Evolutionary conservation across 2,113 vertebrate genomes (phyloP), one percentile per base, ranked within the genome.

Genomic region (Apaloderma vittatum): DNA sequence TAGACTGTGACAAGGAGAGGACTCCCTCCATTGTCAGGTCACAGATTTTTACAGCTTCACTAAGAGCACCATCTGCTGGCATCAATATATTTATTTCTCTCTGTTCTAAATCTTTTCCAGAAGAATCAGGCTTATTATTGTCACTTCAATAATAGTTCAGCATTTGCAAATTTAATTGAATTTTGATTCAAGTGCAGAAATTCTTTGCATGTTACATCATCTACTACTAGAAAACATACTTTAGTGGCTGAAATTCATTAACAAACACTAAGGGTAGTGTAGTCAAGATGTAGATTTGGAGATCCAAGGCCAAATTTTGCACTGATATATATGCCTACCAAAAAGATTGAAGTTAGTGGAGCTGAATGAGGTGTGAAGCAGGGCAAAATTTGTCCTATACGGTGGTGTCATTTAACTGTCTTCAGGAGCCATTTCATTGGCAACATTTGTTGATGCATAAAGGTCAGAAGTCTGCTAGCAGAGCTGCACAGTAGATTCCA

Each of bases 41-140:
- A 79, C 57, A 32, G 32, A 62, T 46, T 84, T 94, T 78, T 91
- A 57, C 68, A 67, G 37, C 71, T 77, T 81, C 86, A 58, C 93
- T 77, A 78, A 92, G 92, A 87, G 92, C 91, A 87, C 96, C 96
- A 89, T 91, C 97, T 95, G 73, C 95, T 94, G 95, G 95, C 76
- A 51, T 61, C 76, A 37, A 1, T n/a, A 62, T 49, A 36, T 66
- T 77, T 84, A 36, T 92, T 95, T 97, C 91, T 80, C 37, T 11
- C 49, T 32, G 45, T 62, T 45, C 48, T 65, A 79, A 90, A 91
- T 57, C 71, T 94, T 79, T 61, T 71, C 67, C 54, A 17, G 19
- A 58, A 96, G 76, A 79, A 77, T 72, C 29, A 18, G 51, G 40
- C 72, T 87, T 82, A 48, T 36, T 63, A 65, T 66, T 88, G 72